Conservation (phyloP, 2,797 vertebrate species). For the Alcedo atthis region DNA sequence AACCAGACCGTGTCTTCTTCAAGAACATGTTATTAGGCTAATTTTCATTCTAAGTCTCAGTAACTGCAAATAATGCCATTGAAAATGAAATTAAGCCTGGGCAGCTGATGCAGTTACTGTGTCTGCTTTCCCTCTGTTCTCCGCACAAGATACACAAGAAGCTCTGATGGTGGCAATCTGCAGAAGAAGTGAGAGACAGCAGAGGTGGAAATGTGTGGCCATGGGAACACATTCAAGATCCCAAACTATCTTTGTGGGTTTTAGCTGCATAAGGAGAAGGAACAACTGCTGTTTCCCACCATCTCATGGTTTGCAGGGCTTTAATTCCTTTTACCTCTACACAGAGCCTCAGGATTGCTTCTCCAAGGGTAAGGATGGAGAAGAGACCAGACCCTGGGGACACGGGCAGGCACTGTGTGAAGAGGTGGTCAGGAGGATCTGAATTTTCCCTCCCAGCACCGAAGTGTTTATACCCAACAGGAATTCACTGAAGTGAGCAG, state of each 20-base stretch:
- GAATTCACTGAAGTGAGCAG: conserved; percentile 7
- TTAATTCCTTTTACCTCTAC: neutral
- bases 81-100: neutral
- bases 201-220: neutral
- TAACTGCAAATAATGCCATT: neutral
- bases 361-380: neutral
- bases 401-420: accelerated
- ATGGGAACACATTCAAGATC: neutral
- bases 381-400: neutral
- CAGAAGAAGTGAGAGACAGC: neutral
- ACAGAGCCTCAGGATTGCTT: neutral
- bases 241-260: neutral
- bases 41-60: neutral
- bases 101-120: neutral
- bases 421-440: neutral
- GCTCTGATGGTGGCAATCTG: neutral
- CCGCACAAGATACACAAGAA: neutral
- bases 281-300: neutral
- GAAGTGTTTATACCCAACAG: neutral
- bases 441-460: neutral
- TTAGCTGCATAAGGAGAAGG: neutral
- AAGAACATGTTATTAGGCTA: accelerated
- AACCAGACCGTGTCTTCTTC: neutral
- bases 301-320: neutral
- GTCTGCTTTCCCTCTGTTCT: neutral